These are phyloP conservation scores for Hipparchia semele DNA, from an alignment of 2,888 invertebrate genomes.

Conservation along the genomic window DNA sequence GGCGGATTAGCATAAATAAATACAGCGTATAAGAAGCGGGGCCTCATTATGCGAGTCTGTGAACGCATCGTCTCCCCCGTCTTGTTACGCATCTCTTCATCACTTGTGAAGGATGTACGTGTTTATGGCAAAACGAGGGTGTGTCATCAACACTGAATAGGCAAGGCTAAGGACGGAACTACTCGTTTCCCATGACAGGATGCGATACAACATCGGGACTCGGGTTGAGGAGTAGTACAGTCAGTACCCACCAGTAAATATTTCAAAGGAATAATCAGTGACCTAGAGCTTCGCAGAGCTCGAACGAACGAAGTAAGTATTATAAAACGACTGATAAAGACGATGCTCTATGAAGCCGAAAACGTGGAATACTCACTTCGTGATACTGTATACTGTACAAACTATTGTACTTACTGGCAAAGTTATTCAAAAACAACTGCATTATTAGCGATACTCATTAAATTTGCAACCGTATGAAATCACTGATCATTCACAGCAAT, in stretches of 20 bases:
- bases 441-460: not conserved
- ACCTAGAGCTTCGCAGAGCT: no score
- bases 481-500: not conserved
- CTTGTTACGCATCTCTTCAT: constrained; percentile 7
- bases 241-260: no score
- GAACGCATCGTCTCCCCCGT: constrained; percentile 16
- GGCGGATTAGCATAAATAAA: constrained; percentile 49
- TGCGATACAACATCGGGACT: no score
- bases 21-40: constrained; percentile 39
- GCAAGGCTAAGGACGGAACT: not conserved
- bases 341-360: no score
- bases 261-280: no score
- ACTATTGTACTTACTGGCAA: not conserved
- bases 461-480: not conserved
- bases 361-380: no score
- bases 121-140: constrained; percentile 4
- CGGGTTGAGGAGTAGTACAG: no score
- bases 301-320: no score
- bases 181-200: no score
- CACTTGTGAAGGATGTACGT: not conserved
- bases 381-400: no score
- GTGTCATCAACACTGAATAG: constrained; percentile 1
- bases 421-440: not conserved
- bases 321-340: no score
- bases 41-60: constrained; percentile 40